These are phyloP conservation scores for Dryas iulia DNA, from an alignment of 1,140 invertebrate species.

Conservation along the genomic window DNA sequence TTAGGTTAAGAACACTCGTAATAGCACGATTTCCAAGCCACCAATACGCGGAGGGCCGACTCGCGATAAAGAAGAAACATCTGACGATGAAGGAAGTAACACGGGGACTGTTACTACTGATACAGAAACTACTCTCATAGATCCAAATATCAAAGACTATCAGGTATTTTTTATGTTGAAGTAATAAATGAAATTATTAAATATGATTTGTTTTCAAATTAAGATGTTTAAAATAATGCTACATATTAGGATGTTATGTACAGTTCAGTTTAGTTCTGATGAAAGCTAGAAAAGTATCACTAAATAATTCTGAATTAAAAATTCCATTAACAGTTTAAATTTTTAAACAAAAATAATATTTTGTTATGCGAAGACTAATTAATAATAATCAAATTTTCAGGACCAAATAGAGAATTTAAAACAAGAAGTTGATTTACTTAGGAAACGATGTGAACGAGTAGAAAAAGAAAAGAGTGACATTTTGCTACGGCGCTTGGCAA, in stretches of 20 bases:
- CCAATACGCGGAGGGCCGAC: constrained; percentile 68
- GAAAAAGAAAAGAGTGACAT: constrained; percentile 95
- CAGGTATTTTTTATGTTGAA: constrained; percentile 48
- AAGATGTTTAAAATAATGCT: too few species aligned
- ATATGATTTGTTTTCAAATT: too few species aligned
- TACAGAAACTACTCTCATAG: constrained; percentile 71
- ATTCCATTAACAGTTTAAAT: too few species aligned
- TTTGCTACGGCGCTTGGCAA: constrained; percentile 86
- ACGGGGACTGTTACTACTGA: constrained; percentile 75
- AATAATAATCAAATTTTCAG: constrained; percentile 43
- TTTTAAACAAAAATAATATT: neutral
- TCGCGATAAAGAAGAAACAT: constrained; percentile 60
- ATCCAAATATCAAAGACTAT: constrained; percentile 69
- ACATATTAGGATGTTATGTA: too few species aligned
- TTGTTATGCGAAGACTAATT: neutral
- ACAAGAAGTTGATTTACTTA: constrained; percentile 85
- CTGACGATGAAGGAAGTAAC: constrained; percentile 75
- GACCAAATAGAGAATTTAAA: constrained; percentile 85
- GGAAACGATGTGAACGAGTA: constrained; percentile 87
- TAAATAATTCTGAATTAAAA: too few species aligned
- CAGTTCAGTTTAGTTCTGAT: too few species aligned
- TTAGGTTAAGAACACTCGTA: constrained; percentile 65
- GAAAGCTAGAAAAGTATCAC: too few species aligned
- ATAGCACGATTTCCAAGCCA: constrained; percentile 54
- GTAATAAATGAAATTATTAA: too few species aligned